Evolutionary conservation across 2,888 invertebrate species (phyloP).

Genomic region (Dione vanillae): DNA sequence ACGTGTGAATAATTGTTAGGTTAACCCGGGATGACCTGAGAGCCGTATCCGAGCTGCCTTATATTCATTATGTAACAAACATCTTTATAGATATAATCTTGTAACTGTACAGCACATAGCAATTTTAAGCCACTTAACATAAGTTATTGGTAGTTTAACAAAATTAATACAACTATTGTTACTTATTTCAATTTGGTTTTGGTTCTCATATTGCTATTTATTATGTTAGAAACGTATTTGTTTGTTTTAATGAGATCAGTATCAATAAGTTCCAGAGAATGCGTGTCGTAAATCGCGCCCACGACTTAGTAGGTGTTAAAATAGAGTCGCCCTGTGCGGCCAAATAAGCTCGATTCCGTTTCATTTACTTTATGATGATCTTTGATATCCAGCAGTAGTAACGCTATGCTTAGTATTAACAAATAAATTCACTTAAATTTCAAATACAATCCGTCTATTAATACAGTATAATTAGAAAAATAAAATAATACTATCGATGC

Average conservation of each 20-base stretch:
- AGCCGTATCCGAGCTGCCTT: conserved; percentile 47
- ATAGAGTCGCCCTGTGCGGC: conserved; percentile 81
- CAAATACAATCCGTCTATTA: not conserved
- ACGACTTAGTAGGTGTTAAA: conserved; percentile 80
- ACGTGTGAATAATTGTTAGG: conserved; percentile 62
- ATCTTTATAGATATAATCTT: conserved; percentile 16
- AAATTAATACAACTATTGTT: not conserved
- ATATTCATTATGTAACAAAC: conserved; percentile 36
- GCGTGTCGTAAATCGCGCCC: conserved; percentile 78
- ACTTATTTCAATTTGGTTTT: not conserved
- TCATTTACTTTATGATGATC: conserved; percentile 83
- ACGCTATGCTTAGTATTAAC: conserved; percentile 69
- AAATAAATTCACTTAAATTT: too few relatives aligned
- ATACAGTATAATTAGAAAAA: not conserved
- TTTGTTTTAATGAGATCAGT: conserved; percentile 28
- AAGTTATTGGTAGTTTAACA: conserved; percentile 1
- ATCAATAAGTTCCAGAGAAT: conserved; percentile 44
- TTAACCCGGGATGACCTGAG: conserved; percentile 72
- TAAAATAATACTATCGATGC: not conserved
- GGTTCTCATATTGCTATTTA: conserved; percentile 24
- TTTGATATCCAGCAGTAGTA: conserved; percentile 79
- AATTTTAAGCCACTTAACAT: conserved; percentile 13
- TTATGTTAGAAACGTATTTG: conserved; percentile 6
- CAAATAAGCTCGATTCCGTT: conserved; percentile 69
- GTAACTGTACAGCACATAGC: conserved; percentile 8